Evolutionary conservation across 2,888 invertebrate genomes (phyloP).

Genomic region (Drosophila diplacantha): DNA sequence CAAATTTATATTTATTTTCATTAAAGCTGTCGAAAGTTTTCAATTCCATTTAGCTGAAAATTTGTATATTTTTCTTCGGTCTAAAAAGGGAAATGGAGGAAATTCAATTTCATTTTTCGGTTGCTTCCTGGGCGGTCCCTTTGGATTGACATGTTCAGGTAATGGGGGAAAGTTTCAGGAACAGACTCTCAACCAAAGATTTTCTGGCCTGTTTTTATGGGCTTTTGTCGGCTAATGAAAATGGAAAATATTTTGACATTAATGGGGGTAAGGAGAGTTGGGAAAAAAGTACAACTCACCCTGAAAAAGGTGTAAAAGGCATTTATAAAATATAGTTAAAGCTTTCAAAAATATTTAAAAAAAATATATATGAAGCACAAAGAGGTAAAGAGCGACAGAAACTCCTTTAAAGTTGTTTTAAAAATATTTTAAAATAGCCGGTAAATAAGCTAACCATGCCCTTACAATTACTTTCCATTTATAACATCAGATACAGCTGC

Average conservation of each 20-base stretch:
- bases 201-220: conserved; percentile 13
- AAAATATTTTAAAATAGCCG: neutral
- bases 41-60: conserved; percentile 58
- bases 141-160: conserved; percentile 51
- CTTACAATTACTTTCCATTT: conserved; percentile 11
- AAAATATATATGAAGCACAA: neutral
- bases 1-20: conserved; percentile 63
- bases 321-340: neutral
- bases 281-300: neutral
- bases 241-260: conserved; percentile 8
- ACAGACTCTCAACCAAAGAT: conserved; percentile 19
- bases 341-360: neutral
- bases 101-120: conserved; percentile 51
- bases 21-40: conserved; percentile 67
- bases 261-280: neutral
- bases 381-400: neutral
- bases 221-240: conserved; percentile 26
- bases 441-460: neutral
- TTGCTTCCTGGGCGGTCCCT: conserved; percentile 49
- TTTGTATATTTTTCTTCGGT: conserved; percentile 27
- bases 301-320: neutral
- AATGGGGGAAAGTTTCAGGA: conserved; percentile 28
- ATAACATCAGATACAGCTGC: neutral
- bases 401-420: neutral
- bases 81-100: conserved; percentile 30